Conservation (phyloP, 2,888 invertebrate species). For the Rambutsinella grinnellia region DNA sequence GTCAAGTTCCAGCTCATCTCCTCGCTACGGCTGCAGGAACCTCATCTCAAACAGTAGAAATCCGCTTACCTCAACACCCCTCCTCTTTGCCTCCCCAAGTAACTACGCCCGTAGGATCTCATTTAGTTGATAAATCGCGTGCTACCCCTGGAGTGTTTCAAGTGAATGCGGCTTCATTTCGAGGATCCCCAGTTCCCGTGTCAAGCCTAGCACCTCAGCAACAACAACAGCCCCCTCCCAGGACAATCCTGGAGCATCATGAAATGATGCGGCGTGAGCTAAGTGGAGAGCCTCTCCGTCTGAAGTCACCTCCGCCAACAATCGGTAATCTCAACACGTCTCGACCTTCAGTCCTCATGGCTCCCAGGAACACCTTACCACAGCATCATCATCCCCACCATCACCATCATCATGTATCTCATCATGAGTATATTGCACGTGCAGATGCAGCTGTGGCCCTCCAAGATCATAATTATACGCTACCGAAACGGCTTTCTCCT, state of each 20-base stretch:
- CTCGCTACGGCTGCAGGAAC: slow-evolving; percentile 9
- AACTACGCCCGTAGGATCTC: slow-evolving; percentile 47
- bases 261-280: slow-evolving; percentile 17
- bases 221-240: neutral
- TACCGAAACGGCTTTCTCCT: slow-evolving; percentile 13
- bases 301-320: slow-evolving; percentile 15
- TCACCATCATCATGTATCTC: neutral
- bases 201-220: slow-evolving; percentile 14
- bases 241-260: slow-evolving; percentile 21
- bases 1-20: slow-evolving; percentile 42
- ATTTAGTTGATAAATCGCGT: slow-evolving; percentile 45
- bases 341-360: slow-evolving; percentile 53
- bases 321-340: slow-evolving; percentile 48
- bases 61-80: slow-evolving; percentile 38
- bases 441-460: slow-evolving; percentile 34
- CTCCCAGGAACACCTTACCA: slow-evolving; percentile 22
- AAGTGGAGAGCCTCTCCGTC: slow-evolving; percentile 9
- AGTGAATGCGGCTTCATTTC: slow-evolving; percentile 18
- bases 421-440: slow-evolving; percentile 25
- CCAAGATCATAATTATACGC: slow-evolving; percentile 56
- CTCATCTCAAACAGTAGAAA: slow-evolving; percentile 39
- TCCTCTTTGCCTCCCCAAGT: slow-evolving; percentile 28
- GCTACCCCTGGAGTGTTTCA: slow-evolving; percentile 24
- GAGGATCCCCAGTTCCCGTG: slow-evolving; percentile 19
- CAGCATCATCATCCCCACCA: neutral